Evolutionary conservation across 2,113 vertebrate species (phyloP), one percentile per base, ranked within the genome.

Genomic region (Tursiops truncatus): DNA sequence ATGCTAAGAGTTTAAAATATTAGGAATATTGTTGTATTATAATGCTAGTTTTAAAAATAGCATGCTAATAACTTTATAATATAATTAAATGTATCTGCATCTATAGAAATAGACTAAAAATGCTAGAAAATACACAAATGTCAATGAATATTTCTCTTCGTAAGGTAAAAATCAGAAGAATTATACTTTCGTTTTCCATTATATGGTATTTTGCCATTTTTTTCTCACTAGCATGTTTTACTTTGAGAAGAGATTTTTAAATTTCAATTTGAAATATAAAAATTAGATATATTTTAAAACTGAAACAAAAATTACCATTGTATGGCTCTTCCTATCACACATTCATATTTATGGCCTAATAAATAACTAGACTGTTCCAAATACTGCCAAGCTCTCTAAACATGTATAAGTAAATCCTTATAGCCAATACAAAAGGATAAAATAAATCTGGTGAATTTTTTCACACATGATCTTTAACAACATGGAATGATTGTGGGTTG

Each of bases 181-280:
- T n/a, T 67, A 62, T 53, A 58, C 4, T 89, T 95, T 90, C 76
- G 25, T 62, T 92, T 67, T 47, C 2, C 7, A 73, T 25, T 9
- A 18, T 76, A 92, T 85, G 14, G 0, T 65, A 77, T 70, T 71
- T 84, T 95, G n/a, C 21, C 6, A 10, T 67, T 92, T 14, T 81
- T n/a, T 92, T 38, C 18, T 76, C 65, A 44, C 1, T 82, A 62
- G 2, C 1, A 86, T 53, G 14, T 65, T 91, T 88, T 89, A 91
- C 17, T 81, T 62, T 38, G 8, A 77, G 50, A 65, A 44, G 8
- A 62, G 10, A 38, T 71, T 80, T 58, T 94, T 10, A 50, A 53
- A 77, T 81, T 94, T 91, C 80, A 91, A 50, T 58, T 92, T 89
- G 38, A 96, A 94, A 65, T 92, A 67, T 36, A 53, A 91, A 81